Evolutionary conservation across 1,140 invertebrate species (phyloP).

Genomic region (Achatina immaculata): DNA sequence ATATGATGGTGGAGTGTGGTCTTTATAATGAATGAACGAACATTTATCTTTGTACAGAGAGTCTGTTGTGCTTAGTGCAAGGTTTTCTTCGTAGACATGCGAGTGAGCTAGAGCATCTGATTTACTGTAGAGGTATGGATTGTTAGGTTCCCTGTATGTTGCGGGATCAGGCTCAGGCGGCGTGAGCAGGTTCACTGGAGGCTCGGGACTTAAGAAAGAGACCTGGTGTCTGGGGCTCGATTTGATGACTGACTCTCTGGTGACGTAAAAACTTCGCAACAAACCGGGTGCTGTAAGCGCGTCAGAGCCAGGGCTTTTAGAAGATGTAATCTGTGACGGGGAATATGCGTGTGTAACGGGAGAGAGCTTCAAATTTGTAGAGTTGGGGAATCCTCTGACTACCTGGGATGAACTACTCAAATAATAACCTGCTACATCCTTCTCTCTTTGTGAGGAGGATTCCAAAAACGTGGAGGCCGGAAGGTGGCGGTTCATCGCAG

Average conservation of each 20-base stretch:
- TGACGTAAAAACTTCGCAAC: slow-evolving; percentile 89
- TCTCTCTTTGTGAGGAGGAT: no score
- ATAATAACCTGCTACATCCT: no score
- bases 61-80: not conserved
- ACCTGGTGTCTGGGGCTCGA: slow-evolving; percentile 78
- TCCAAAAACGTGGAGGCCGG: slow-evolving; percentile 72
- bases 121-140: slow-evolving; percentile 3
- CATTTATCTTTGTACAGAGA: not conserved
- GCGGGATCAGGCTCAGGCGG: slow-evolving; percentile 31
- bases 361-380: no score
- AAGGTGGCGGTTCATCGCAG: slow-evolving; percentile 95
- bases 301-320: slow-evolving; percentile 65
- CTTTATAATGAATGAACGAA: slow-evolving; percentile 17
- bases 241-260: slow-evolving; percentile 92
- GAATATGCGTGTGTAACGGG: no score
- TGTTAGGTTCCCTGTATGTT: slow-evolving; percentile 20
- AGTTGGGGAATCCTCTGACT: no score
- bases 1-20: slow-evolving; percentile 7
- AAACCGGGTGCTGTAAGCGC: slow-evolving; percentile 85
- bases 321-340: slow-evolving; percentile 77
- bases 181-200: slow-evolving; percentile 29
- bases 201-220: not conserved
- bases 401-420: no score
- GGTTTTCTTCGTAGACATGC: not conserved
- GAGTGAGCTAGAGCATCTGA: not conserved